Evolutionary conservation across 2,113 vertebrate genomes (phyloP).

Genomic region (Nannospalax galili): DNA sequence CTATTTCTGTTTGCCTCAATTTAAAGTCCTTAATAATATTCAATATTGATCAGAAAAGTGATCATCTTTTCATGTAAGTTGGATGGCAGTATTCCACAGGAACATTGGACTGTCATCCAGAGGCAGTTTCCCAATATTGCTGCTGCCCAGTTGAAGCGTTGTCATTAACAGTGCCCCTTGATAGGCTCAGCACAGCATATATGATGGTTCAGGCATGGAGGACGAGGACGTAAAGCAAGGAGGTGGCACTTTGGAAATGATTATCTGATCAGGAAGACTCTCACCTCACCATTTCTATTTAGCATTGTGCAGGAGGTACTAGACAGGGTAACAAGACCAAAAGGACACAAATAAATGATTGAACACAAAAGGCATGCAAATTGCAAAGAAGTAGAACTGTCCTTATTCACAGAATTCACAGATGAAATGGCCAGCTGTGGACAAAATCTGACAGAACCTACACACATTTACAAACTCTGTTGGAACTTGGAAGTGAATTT

Average conservation of each 20-base stretch:
- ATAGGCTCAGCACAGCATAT: neutral
- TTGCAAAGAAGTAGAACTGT: neutral
- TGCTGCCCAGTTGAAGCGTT: neutral
- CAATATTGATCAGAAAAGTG: conserved; percentile 42
- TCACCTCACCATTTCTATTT: neutral
- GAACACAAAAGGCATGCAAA: neutral
- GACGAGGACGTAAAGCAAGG: neutral
- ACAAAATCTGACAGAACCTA: neutral
- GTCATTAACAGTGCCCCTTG: fast-evolving
- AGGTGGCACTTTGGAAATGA: neutral
- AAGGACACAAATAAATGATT: neutral
- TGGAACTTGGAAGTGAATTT: neutral
- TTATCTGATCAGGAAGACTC: neutral
- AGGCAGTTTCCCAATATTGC: neutral
- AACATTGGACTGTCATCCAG: neutral
- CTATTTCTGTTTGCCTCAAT: neutral
- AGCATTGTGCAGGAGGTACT: neutral
- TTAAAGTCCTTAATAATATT: neutral
- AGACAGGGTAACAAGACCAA: neutral
- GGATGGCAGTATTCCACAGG: neutral
- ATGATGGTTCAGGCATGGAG: neutral
- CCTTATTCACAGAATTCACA: neutral
- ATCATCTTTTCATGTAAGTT: neutral
- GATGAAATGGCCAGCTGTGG: neutral
- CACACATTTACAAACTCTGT: neutral